A percentile compares a stretch with the other conserved stretches of the same genome.
These are phyloP conservation scores for Habroteleia sp. DNA, from an alignment of 2,888 invertebrate species.

Conservation along the genomic window DNA sequence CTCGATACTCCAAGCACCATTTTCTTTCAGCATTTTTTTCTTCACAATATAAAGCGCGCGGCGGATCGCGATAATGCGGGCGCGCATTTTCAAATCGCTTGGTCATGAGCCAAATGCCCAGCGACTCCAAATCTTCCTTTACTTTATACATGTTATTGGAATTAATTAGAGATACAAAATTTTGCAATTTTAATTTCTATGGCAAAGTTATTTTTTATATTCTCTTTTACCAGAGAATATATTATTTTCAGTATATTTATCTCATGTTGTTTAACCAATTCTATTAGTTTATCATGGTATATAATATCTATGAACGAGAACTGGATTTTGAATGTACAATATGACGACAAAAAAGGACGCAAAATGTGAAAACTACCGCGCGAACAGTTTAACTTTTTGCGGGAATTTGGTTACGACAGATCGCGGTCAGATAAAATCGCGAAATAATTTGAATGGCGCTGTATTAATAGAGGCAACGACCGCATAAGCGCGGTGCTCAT, in stretches of 20 bases:
- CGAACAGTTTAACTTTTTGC: conserved; percentile 23
- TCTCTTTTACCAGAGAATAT: no score
- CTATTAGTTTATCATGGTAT: no score
- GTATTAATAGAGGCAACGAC: conserved; percentile 61
- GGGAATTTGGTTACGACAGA: conserved; percentile 57
- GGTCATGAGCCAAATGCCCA: conserved; percentile 34
- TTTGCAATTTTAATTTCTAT: conserved; percentile 40
- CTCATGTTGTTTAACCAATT: no score
- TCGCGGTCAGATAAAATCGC: conserved; percentile 57
- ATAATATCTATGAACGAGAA: no score
- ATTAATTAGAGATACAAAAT: conserved; percentile 31
- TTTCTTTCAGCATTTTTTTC: no score
- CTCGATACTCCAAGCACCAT: no score
- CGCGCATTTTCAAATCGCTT: conserved; percentile 51
- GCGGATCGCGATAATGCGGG: conserved; percentile 52
- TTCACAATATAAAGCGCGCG: no score
- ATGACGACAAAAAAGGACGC: no score
- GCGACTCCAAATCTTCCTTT: conserved; percentile 25
- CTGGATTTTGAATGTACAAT: no score
- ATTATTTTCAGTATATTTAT: no score
- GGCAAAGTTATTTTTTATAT: no score
- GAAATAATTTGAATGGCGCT: conserved; percentile 57
- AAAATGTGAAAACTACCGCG: conserved; percentile 36
- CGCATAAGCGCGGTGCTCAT: conserved; percentile 71
- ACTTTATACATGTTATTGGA: conserved; percentile 13